Percentiles rank a stretch among this genome's conserved stretches.
Evolutionary conservation across 1,140 invertebrate species (phyloP).

Genomic region (Neotoxoptera formosana): DNA sequence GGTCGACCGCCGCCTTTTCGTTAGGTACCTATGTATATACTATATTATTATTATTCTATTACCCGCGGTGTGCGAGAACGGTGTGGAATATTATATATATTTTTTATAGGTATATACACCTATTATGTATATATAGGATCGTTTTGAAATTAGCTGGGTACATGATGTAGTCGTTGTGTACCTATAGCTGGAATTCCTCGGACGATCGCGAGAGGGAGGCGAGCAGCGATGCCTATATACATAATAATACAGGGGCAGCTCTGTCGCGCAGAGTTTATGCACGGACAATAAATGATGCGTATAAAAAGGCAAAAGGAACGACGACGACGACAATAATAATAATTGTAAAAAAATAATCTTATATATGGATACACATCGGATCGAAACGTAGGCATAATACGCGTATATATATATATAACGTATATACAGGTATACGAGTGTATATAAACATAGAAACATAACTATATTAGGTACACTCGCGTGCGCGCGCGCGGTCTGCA

Average conservation of each 20-base stretch:
- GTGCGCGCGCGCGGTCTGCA: not conserved
- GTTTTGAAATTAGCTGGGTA: conserved; percentile 22
- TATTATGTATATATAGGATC: not conserved
- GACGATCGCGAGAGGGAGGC: not conserved
- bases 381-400: not conserved
- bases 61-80: too few relatives aligned
- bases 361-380: not conserved
- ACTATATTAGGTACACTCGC: not conserved
- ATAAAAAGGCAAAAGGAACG: conserved; percentile 1
- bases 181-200: not conserved
- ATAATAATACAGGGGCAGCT: not conserved
- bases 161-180: not conserved
- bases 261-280: not conserved
- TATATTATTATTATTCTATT: not conserved
- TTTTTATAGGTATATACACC: too few relatives aligned
- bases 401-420: too few relatives aligned
- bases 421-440: not conserved
- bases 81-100: not conserved
- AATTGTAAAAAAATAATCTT: conserved; percentile 14
- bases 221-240: not conserved
- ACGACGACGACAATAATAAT: not conserved
- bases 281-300: not conserved
- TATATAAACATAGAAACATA: not conserved
- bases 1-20: not conserved
- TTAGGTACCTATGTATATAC: not conserved